Base-by-base conservation (phyloP, 2,797 vertebrate genomes). In the Neostethus bicornis region DNA sequence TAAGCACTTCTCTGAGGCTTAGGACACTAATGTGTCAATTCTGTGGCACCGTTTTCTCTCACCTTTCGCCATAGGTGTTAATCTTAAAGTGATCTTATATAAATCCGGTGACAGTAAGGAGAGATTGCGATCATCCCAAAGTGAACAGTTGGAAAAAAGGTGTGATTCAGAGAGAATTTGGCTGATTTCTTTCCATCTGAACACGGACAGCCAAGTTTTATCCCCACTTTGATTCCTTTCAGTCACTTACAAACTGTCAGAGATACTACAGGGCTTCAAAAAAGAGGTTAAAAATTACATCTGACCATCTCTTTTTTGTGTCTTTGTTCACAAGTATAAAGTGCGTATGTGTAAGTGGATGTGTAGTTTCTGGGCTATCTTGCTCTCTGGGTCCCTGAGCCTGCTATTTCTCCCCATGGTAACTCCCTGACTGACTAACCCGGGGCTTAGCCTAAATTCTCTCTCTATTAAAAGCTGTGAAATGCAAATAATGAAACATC, bases 401-500 rank as follows among this genome's bases (percentile, higher is more conserved):
- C 81, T 83, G 76, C 73, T 66, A 67, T 52, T 77, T 87, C 84
- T 90, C 90, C n/a, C 89, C 84, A 76, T 88, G 90, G 88, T 90
- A 88, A 85, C 89, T 91, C 85, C 87, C 86, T 89, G 83, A 86
- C 81, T 85, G 87, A 89, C 88, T 41, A 90, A 92, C 90, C 85
- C 81, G 72, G 89, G 88, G 91, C 89, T 91, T 92, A 92, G 90
- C 91, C 90, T 91, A 92, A 91, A 91, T 92, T 91, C 84, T 89
- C 89, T 90, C 88, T 87, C 90, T 92, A 91, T 92, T 91, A 91
- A 92, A 92, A 93, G 92, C 90, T 90, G 87, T 87, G 89, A 91
- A 92, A 89, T 89, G 87, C 90, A 91, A 91, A 91, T 92, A 91
- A 91, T 90, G 87, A 92, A 92, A 92, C 89, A 91, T 91, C 89